Evolutionary conservation across 2,113 vertebrate species (phyloP), one percentile per base, ranked within the genome.

Genomic region (Lepus timidus): DNA sequence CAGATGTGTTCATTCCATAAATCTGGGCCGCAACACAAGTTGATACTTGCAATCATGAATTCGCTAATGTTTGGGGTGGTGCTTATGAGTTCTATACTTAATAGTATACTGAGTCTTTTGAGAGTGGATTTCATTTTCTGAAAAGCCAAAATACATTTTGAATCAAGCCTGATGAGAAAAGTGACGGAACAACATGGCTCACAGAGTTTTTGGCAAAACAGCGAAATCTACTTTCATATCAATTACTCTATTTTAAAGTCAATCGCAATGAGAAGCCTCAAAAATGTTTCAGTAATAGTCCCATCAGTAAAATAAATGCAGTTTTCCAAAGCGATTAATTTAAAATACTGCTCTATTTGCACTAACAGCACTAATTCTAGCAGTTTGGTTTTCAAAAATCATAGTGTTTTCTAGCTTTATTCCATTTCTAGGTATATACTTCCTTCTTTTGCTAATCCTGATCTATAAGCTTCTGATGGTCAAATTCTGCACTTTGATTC

Each of bases 111-210:
- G 31, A 9, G n/a, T 55, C 4, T 94, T 64, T 58, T 6, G 29
- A 36, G 14, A 83, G 3, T 68, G 17, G 13, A n/a, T 80, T 74
- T 89, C 36, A 79, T 49, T 39, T 82, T n/a, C 71, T 86, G 25
- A 61, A 36, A 80, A 89, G 20, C 55, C 36, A 85, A 44, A 64
- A 83, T 75, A 44, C 27, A 87, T 90, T 90, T 83, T 87, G 49
- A 91, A 29, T 16, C 49, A 89, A 73, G 58, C 8, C 17, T 49
- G 12, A 27, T 68, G 1, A 81, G 1, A 49, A 4, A 92, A 71
- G 36, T 76, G 31, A 86, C 29, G 95, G 23, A 75, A 93, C 55
- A 58, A 58, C 14, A 90, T 20, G 52, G 8, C 76, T 92, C 36
- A 44, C 29, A 31, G 13, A 61, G 10, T 44, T 76, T 86, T 44